Evolutionary conservation across 2,113 vertebrate species (phyloP).

Genomic region (Cricetomys ansorgei): DNA sequence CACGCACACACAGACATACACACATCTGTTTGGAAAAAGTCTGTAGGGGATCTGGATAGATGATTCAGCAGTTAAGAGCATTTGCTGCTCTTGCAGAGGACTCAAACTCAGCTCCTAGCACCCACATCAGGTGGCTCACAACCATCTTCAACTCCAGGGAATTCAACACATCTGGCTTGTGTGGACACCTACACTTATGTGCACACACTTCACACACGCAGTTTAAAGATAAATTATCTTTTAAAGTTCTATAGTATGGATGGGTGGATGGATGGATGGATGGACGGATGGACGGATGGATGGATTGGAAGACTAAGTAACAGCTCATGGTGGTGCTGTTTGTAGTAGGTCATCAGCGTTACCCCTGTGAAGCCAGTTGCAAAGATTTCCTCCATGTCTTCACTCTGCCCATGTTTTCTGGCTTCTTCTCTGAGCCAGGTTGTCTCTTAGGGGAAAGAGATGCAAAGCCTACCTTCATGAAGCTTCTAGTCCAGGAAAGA

Average conservation of each 20-base stretch:
- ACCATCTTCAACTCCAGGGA: not conserved
- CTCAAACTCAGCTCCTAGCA: not conserved
- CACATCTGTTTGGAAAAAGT: not conserved
- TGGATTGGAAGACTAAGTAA: not conserved
- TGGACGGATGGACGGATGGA: not conserved
- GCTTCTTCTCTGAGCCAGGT: not conserved
- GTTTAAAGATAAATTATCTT: not conserved
- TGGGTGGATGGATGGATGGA: not conserved
- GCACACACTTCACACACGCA: not conserved
- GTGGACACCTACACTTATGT: not conserved
- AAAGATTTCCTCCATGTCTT: not conserved
- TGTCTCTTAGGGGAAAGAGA: not conserved
- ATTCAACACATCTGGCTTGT: not conserved
- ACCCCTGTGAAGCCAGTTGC: not conserved
- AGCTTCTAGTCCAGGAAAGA: not conserved
- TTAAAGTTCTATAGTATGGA: not conserved
- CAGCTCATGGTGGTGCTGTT: not conserved
- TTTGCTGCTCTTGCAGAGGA: not conserved
- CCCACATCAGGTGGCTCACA: not conserved
- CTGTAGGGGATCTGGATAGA: not conserved
- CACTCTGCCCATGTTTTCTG: not conserved
- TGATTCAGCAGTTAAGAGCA: not conserved
- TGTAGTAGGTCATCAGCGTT: too few species aligned
- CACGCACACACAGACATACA: accelerated
- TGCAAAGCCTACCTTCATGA: not conserved